Evolutionary conservation across 2,113 vertebrate genomes (phyloP).

Genomic region (Morphnarchus princeps): DNA sequence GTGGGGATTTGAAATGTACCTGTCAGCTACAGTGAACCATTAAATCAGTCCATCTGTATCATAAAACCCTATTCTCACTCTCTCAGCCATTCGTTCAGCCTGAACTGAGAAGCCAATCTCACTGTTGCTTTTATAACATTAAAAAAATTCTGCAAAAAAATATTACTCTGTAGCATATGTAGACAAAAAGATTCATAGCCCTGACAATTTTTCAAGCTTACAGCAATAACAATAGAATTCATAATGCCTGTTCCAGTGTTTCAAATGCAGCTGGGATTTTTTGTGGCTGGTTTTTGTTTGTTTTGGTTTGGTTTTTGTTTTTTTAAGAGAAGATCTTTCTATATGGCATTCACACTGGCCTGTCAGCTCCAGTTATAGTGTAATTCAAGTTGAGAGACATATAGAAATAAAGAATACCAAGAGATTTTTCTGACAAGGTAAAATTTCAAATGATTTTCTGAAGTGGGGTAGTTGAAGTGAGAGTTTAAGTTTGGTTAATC

Average conservation of each 20-base stretch:
- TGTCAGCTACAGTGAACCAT: background rate
- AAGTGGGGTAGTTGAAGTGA: background rate
- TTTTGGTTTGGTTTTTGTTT: no score
- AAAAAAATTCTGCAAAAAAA: background rate
- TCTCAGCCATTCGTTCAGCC: background rate
- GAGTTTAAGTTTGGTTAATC: background rate
- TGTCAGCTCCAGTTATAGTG: background rate
- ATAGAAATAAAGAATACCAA: background rate
- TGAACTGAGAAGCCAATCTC: background rate
- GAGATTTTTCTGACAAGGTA: background rate
- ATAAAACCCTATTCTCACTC: background rate
- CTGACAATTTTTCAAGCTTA: background rate
- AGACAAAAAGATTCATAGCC: background rate
- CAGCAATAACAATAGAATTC: background rate
- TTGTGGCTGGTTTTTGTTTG: background rate
- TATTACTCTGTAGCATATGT: background rate
- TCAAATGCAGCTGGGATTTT: background rate
- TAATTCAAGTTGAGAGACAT: background rate
- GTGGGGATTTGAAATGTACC: background rate
- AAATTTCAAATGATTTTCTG: background rate
- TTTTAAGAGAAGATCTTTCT: background rate
- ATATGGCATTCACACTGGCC: background rate
- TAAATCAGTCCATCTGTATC: background rate
- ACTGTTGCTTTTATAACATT: background rate
- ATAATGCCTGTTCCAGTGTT: background rate